Percentiles rank a stretch among this genome's conserved stretches.
Evolutionary conservation across 2,797 vertebrate genomes (phyloP).

Genomic region (Mormyrops boulengeri): DNA sequence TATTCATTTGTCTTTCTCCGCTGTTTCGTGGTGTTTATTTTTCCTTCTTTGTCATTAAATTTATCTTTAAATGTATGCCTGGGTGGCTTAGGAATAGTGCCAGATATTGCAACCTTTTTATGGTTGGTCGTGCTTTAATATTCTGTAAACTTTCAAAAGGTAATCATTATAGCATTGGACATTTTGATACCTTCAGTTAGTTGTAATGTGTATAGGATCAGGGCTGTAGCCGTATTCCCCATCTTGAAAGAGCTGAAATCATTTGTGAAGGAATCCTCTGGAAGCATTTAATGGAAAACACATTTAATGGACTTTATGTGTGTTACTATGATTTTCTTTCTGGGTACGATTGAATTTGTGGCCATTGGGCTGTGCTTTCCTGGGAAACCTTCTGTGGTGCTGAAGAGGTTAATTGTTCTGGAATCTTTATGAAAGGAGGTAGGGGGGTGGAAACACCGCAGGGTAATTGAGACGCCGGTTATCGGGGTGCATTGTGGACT

Average conservation of each 20-base stretch:
- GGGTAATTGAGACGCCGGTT: slow-evolving; percentile 71
- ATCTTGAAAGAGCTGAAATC: background rate
- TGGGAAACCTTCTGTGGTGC: slow-evolving; percentile 52
- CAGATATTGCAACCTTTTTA: background rate
- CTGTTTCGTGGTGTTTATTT: background rate
- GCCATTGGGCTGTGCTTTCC: slow-evolving; percentile 49
- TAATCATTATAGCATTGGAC: background rate
- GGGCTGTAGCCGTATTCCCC: background rate
- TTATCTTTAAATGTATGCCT: background rate
- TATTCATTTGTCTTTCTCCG: background rate
- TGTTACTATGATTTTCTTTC: background rate
- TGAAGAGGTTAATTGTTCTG: slow-evolving; percentile 78
- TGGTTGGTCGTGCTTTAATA: background rate
- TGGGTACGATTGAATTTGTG: slow-evolving; percentile 48
- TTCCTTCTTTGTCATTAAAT: background rate
- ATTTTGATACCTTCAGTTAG: background rate
- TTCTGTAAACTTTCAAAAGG: background rate
- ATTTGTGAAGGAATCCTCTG: background rate
- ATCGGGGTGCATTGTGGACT: slow-evolving; percentile 81
- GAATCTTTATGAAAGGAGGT: slow-evolving; percentile 58
- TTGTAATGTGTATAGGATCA: background rate
- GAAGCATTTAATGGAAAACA: background rate
- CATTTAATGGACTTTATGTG: background rate
- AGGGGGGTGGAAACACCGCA: slow-evolving; percentile 56
- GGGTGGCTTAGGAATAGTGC: background rate